Evolutionary conservation across 2,113 vertebrate genomes (phyloP), one percentile per base, ranked within the genome.

Genomic region (Xiphias gladius): DNA sequence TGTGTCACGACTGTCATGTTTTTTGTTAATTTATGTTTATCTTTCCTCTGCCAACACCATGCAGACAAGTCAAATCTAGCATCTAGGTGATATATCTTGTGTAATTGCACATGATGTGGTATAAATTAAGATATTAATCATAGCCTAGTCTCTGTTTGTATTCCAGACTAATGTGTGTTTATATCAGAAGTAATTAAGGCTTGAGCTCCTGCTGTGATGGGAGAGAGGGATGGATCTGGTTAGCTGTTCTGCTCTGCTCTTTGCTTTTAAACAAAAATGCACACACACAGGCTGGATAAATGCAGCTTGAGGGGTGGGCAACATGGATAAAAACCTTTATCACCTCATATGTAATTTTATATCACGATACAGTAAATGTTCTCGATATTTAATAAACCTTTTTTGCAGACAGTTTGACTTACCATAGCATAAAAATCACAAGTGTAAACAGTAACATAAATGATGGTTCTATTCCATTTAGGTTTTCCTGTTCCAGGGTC

Each of bases 101-200:
- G 16, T 86, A 92, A 91, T 87, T 90, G 87, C 87, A 91, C 82
- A 83, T 92, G 89, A 93, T 90, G 71, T 80, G 76, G 81, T 71
- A 57, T 83, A 91, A 91, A 89, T 88, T 43, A 86, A 86, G 82
- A 80, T 85, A 88, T 90, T 87, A 81, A 75, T 91, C 86, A 86
- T 76, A 78, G 72, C 69, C 1, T 8, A 76, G 80, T 82, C 76
- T 83, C 50, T 85, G 70, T 86, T 88, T 83, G 83, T 79, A 67
- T 83, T 91, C 81, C 86, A 88, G 77, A 86, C 86, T 89, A 88
- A 91, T 89, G 81, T 84, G 89, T 88, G 76, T 81, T 90, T 77
- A 78, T 84, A 83, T 89, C 83, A 86, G 74, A 83, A 79, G 86
- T 91, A 87, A 94, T 93, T 93, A 89, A 82, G 70, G 86, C 66